Base-by-base conservation (phyloP, 1,140 invertebrate genomes). In the Arion vulgaris region DNA sequence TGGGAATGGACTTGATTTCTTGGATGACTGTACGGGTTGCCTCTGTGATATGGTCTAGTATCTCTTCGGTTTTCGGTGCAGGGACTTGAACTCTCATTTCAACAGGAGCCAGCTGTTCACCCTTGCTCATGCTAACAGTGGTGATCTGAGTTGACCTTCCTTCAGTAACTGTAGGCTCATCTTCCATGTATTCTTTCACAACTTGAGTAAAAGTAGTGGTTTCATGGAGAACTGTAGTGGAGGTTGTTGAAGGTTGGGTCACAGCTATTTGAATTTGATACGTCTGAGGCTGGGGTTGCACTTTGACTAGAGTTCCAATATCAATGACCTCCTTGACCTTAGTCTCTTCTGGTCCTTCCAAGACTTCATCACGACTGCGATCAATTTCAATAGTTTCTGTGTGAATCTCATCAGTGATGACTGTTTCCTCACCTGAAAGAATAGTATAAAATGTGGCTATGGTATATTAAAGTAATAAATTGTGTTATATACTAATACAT, bases 351-450 rank as follows among this genome's bases (percentile, higher is more conserved):
- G 73, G 45, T 78, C 78, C 41, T 83, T 85, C 85, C 28, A 71
- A 36, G 17, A 83, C 62, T 53, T 84, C n/a, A 32, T 34, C 39
- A 26, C 23, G 53, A n/a, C 39, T 66, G 34, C 76, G 62, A 69
- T 91, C 87, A 75, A 91, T 88, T 82, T 90, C 87, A 83, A 91
- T 90, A 2, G 89, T 90, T 80, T 89, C 89, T 81, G 85, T 89
- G 81, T 89, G 87, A 39, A 84, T 78, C 72, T 90, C 90, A 84
- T 89, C 85, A 51, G 88, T 85, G 17, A 53, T 51, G 32, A 72
- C 39, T 41, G 79, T 81, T 45, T 81, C 79, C 28, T 81, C 79
- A 72, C 9, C 73, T 84, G 53, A n/a, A 66, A 39, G 41, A n/a
- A 78, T 28, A 68, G n/a, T 38, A 71, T 23, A 78, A 38, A 76